Evolutionary conservation across 92 coral and sea anemone genomes (phyloP), one percentile per base, ranked within the genome.

Genomic region (Siderastrea radians): DNA sequence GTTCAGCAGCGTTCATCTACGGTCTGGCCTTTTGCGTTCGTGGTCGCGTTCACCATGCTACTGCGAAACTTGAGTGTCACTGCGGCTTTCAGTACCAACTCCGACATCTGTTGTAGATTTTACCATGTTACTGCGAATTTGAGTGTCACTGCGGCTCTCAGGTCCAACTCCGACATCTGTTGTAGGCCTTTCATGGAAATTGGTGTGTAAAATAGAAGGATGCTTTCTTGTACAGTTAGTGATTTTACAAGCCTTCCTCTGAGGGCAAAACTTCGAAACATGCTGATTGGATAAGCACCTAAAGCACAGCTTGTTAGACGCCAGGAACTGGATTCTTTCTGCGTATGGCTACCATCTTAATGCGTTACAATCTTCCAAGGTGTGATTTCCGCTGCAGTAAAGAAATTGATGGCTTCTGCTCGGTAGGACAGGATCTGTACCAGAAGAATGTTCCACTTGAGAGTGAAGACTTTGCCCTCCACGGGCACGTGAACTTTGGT

Each of bases 281-380:
- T 73, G 62, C 78, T 73, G 59, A 6, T 17, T 15, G 43, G 61
- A 73, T 7, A 73, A 49, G 59, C 78, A 73, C 7, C 59, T 48
- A 10, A 73, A 73, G 44, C 59, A 73, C 19, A 73, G 78, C 43
- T 49, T 73, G 7, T 73, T 73, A 5, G 60, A 49, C 26, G 62
- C 14, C 26, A 49, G 38, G 15, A 73, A 73, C 78, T 73, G 43
- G 17, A 73, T 73, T n/a, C 4, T 49, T 16, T 49, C 61, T 15
- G 43, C 1, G 60, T 73, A 73, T 19, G 78, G 59, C 59, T 73
- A 50, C 78, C 78, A 73, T 73, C 78, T 3, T 7, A 73, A 4
- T n/a, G 59, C 2, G 1, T 14, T 43, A 44, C 77, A 72, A 6
- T 72, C 77, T 49, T 49, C 77, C 0, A 72, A 59, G 57, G 77